Percentiles rank a stretch among this genome's conserved stretches.
These are phyloP conservation scores for Dastarcus helophoroides DNA, from an alignment of 2,888 invertebrate species.

Conservation along the genomic window DNA sequence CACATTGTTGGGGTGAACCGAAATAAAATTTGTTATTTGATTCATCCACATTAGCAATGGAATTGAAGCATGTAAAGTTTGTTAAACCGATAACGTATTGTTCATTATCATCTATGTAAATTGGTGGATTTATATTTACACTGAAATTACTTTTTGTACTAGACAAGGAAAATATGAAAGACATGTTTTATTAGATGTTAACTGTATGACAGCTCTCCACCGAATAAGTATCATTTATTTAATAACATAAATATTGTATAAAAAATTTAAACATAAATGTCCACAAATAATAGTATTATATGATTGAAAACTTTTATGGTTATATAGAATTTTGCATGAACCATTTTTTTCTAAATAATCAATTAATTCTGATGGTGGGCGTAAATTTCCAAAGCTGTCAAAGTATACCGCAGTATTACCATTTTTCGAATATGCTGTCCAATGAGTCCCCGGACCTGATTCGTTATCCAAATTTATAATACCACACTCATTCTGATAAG, in stretches of 20 bases:
- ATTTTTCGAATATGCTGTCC: slow-evolving; percentile 7
- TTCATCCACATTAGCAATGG: slow-evolving; percentile 11
- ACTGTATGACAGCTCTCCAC: too few relatives aligned
- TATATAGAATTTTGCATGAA: slow-evolving; percentile 6
- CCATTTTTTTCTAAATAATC: slow-evolving; percentile 4
- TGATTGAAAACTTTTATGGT: slow-evolving; percentile 4
- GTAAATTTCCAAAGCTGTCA: slow-evolving; percentile 8
- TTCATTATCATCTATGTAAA: too few relatives aligned
- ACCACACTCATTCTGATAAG: slow-evolving; percentile 8
- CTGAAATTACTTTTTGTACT: too few relatives aligned
- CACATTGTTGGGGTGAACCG: background rate
- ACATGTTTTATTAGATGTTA: too few relatives aligned
- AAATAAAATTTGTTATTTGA: background rate
- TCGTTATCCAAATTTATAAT: slow-evolving; percentile 12
- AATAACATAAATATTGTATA: background rate
- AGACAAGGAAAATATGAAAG: too few relatives aligned
- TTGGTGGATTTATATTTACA: too few relatives aligned
- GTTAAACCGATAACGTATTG: too few relatives aligned
- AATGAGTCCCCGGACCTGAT: slow-evolving; percentile 7
- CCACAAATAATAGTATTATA: slow-evolving; percentile 4
- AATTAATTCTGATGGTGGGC: slow-evolving; percentile 4
- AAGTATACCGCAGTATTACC: slow-evolving; percentile 2
- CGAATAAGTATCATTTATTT: too few relatives aligned
- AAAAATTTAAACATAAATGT: too few relatives aligned
- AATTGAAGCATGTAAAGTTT: too few relatives aligned